Base-by-base conservation (phyloP, 92 coral and sea anemone species). In the Metridium senile region DNA sequence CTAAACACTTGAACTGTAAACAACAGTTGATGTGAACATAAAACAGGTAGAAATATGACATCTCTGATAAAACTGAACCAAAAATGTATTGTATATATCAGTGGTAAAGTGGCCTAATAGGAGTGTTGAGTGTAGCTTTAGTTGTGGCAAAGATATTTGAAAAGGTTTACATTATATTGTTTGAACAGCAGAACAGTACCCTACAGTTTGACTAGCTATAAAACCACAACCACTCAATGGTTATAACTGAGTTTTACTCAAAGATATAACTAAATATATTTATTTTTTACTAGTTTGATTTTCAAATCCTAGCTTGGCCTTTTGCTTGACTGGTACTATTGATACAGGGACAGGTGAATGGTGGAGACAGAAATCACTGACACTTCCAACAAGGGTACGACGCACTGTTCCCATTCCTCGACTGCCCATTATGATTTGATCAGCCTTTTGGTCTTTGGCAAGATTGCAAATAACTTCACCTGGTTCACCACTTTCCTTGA, bases 311-410 rank as follows among this genome's bases (percentile, higher is more conserved):
- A 82, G 67, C 16, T 81, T 58, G 23, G 68, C 26, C 27, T 58
- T 74, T 53, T 78, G 73, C 68, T 85, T 78, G 9, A 88, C 88
- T 66, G 91, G 91, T 10, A 87, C 88, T 26, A 87, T 82, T 0
- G 91, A 77, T 74, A 87, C 88, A 9, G 91, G 91, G n/a, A 87
- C 82, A 29, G 70, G 67, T 0, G 85, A 68, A 28, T 87, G 91
- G 39, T 87, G 91, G 18, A 87, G 81, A 74, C 91, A 87, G 79
- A 82, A 87, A 39, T 87, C 91, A 30, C 91, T 87, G 43, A 83
- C 85, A 63, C 91, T 87, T n/a, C 91, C 91, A 2, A 87, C 88
- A 13, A 87, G 77, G 7, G 91, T 76, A n/a, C 91, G 88, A 30
- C 84, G 86, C 7, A 87, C 73, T 21, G 88, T 82, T 23, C 91